Evolutionary conservation across 2,888 invertebrate genomes (phyloP), one percentile per base, ranked within the genome.

Genomic region (Hermodice carunculata): DNA sequence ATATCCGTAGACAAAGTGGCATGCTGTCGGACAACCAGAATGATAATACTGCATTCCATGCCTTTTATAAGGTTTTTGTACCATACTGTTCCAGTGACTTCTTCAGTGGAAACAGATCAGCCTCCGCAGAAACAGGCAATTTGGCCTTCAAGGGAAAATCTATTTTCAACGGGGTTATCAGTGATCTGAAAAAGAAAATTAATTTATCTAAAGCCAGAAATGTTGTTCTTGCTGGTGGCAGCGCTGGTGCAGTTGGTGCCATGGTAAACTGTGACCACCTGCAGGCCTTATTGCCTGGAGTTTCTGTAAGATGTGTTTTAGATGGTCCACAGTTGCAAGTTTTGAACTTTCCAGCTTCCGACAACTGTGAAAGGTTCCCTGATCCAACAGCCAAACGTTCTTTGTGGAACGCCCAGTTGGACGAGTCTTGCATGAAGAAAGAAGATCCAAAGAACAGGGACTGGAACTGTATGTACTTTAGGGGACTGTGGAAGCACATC

Each of bases 231-330:
- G 28, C 22, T 8, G 63, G 63, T 14, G 58, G 63, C 49, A 62
- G 63, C 37, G 63, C 63, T 24, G 63, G 63, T 31, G 63, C 57
- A 4, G 63, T 57, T 8, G 63, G 63, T 11, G 63, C 58, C 5
- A 57, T 32, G 17, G 57, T 62, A 34, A 56, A 57, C 48, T 62
- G 63, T 29, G 63, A 62, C 26, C 31, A 57, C 31, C 5, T 62
- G 48, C 8, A 46, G 24, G 3, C 6, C 4, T n/a, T 62, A 2
- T 40, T 58, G 14, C 63, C 57, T 2, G 28, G 22, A 3, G 34
- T 37, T 6, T 32, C 22, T 24, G 29, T 62, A 17, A 28, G 40
- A 34, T 62, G 63, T 24, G 37, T 62, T 5, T 56, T 58, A 17
- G 63, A 62, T 28, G 63, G 37, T 17, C 57, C 63, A n/a, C n/a